A percentile compares a stretch with the other conserved stretches of the same genome.
Evolutionary conservation across 2,888 invertebrate genomes (phyloP).

Genomic region (Cheilosia impressa): DNA sequence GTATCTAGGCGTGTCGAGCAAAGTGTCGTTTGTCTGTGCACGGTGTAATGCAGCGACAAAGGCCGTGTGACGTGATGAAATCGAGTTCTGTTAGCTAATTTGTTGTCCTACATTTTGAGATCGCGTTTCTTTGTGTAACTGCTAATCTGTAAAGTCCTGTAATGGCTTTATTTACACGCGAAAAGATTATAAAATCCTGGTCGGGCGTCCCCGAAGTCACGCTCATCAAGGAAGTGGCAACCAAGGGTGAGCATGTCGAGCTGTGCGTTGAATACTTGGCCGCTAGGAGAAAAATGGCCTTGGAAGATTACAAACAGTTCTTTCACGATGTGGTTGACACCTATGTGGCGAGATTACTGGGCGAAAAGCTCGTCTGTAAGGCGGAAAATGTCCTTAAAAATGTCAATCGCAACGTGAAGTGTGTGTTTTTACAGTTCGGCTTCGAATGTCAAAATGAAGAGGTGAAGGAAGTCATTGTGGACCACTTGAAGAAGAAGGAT

Average conservation of each 20-base stretch:
- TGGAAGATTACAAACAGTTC: conserved; percentile 78
- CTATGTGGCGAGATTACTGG: conserved; percentile 81
- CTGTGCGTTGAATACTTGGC: conserved; percentile 82
- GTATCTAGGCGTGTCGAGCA: conserved; percentile 19
- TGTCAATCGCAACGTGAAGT: conserved; percentile 80
- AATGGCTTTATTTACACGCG: conserved; percentile 76
- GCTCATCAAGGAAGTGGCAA: conserved; percentile 82
- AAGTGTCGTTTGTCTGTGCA: background rate
- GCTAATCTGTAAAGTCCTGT: background rate
- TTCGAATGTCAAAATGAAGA: conserved; percentile 85
- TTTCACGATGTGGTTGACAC: conserved; percentile 82
- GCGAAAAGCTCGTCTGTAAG: conserved; percentile 81
- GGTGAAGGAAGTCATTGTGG: conserved; percentile 87
- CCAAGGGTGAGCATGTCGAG: conserved; percentile 82
- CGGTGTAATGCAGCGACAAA: conserved; percentile 25
- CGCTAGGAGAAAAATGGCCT: conserved; percentile 75
- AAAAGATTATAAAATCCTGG: conserved; percentile 82
- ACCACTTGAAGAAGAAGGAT: conserved; percentile 86
- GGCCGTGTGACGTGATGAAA: conserved; percentile 47
- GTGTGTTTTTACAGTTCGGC: conserved; percentile 84
- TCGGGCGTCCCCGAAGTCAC: conserved; percentile 80
- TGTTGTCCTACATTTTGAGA: conserved; percentile 36
- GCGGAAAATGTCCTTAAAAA: conserved; percentile 81
- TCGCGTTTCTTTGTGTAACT: conserved; percentile 46
- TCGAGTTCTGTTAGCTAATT: conserved; percentile 58